Conservation (phyloP, 2,113 vertebrate species). For the Xiphophorus maculatus region DNA sequence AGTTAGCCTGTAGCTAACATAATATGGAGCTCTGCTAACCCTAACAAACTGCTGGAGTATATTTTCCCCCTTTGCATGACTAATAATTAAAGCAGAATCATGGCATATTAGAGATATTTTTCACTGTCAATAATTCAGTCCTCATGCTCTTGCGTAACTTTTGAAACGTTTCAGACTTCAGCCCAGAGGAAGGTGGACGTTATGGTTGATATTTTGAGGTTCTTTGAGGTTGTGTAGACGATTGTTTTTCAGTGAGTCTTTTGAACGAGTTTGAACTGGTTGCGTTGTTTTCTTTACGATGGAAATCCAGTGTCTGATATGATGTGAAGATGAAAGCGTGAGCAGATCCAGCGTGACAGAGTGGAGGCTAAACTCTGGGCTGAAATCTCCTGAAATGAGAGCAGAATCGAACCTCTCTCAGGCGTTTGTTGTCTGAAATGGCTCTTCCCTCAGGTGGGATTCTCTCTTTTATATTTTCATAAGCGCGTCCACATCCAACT, state of each 20-base stretch:
- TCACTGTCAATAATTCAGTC: too few species aligned
- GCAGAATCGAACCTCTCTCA: conserved; percentile 8
- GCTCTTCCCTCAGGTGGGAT: conserved; percentile 16
- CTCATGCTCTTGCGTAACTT: too few species aligned
- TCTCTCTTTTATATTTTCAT: conserved; percentile 14
- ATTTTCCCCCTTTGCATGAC: too few species aligned
- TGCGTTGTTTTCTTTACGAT: too few species aligned
- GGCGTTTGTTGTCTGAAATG: conserved; percentile 28
- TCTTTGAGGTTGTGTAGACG: not conserved
- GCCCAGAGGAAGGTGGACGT: too few species aligned
- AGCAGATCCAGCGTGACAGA: conserved; percentile 6
- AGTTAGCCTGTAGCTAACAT: too few species aligned
- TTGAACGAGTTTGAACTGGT: too few species aligned
- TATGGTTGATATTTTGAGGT: not conserved
- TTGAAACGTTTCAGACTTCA: too few species aligned
- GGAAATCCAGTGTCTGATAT: not conserved
- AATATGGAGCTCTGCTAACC: too few species aligned
- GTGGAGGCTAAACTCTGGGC: not conserved
- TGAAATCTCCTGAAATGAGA: conserved; percentile 28
- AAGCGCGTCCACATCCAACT: conserved; percentile 8
- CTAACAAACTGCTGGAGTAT: too few species aligned
- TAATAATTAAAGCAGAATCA: too few species aligned
- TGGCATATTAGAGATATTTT: too few species aligned
- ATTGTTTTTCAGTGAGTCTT: not conserved
- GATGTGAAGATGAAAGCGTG: not conserved